A percentile compares a stretch with the other conserved stretches of the same genome.
Conservation (phyloP, 2,888 invertebrate genomes). For the Psylliodes chrysocephalus region DNA sequence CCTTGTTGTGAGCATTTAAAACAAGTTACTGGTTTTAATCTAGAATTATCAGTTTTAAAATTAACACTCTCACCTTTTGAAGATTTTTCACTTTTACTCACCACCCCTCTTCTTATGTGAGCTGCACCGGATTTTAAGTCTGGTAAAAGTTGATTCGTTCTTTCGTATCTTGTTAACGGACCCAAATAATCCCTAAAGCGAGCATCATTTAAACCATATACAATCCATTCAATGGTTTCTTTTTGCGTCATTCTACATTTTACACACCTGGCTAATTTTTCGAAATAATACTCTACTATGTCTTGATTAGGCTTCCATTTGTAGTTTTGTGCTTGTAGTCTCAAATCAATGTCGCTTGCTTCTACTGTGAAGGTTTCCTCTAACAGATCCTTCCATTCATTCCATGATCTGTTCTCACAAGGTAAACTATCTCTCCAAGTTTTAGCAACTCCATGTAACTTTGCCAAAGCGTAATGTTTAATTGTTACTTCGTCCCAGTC, state of each 20-base stretch:
- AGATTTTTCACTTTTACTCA: no score
- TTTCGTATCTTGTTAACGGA: constrained; percentile 41
- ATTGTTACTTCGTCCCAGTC: no score
- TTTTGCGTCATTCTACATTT: constrained; percentile 39
- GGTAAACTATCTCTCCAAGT: constrained; percentile 46
- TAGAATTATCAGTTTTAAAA: no score
- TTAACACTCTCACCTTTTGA: no score
- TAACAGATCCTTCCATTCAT: no score
- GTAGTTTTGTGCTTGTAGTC: background rate
- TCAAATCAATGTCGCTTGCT: background rate
- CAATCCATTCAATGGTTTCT: constrained; percentile 45
- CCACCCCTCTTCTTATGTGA: background rate
- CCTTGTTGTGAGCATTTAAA: background rate
- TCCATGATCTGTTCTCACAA: background rate
- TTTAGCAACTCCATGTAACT: constrained; percentile 45
- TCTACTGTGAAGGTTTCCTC: background rate
- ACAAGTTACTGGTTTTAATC: background rate
- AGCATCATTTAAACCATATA: constrained; percentile 36
- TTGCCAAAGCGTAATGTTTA: constrained; percentile 41
- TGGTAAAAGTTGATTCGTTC: constrained; percentile 36
- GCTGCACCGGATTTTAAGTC: background rate
- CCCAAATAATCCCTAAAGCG: constrained; percentile 40
- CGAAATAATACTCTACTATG: constrained; percentile 9
- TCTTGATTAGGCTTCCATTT: background rate
- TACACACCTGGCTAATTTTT: constrained; percentile 45